A percentile compares a stretch with the other conserved stretches of the same genome.
Conservation (phyloP, 2,888 invertebrate species). For the Euclidia mi region DNA sequence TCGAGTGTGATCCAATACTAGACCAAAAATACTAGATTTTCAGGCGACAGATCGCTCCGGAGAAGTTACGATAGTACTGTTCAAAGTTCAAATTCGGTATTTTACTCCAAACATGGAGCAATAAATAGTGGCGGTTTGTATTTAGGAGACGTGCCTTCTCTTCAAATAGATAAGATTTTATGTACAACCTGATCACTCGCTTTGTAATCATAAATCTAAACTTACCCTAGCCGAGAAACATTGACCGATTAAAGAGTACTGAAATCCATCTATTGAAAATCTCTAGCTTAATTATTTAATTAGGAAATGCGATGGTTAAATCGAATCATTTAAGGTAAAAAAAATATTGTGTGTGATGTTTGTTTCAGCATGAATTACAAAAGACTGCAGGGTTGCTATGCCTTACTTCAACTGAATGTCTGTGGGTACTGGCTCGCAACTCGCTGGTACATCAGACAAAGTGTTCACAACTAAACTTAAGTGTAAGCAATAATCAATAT, state of each 20-base stretch:
- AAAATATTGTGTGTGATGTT: constrained; percentile 40
- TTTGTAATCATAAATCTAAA: constrained; percentile 14
- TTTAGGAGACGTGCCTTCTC: constrained; percentile 34
- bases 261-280: constrained; percentile 33
- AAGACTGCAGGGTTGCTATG: constrained; percentile 69
- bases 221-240: constrained; percentile 11
- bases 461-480: constrained; percentile 47
- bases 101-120: constrained; percentile 17
- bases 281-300: constrained; percentile 58
- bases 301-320: constrained; percentile 41
- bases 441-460: constrained; percentile 37
- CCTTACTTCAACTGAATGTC: constrained; percentile 54
- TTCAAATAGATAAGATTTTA: constrained; percentile 17
- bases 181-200: constrained; percentile 10
- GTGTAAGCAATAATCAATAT: constrained; percentile 44
- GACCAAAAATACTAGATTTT: constrained; percentile 32
- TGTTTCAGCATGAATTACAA: constrained; percentile 48
- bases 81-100: constrained; percentile 13
- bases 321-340: constrained; percentile 33
- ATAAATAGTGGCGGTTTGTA: constrained; percentile 13
- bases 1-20: constrained; percentile 18
- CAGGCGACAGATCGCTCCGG: constrained; percentile 3
- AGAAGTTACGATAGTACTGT: constrained; percentile 7
- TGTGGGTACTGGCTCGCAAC: constrained; percentile 31
- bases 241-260: constrained; percentile 22